Percentiles rank a stretch among this genome's conserved stretches.
phyloP scores from a whole-genome alignment of 2,797 vertebrate species.

The Hydrophis major region DNA sequence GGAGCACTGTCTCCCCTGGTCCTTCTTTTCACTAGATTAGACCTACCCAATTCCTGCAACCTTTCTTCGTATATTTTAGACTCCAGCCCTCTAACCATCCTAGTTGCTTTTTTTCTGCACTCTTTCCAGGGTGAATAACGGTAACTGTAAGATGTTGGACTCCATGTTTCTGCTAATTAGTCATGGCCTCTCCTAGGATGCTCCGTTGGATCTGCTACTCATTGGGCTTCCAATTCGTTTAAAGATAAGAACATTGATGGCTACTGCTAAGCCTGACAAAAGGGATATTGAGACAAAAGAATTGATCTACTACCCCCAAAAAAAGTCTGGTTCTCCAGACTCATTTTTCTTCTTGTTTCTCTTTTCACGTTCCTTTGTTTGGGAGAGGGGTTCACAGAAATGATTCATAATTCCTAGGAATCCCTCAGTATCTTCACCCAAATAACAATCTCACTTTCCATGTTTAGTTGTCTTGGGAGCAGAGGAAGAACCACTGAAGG shows the following conservation, averaged over 20 bases:
- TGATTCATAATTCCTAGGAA: not conserved
- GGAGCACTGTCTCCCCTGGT: rapidly evolving
- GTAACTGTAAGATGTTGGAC: not conserved
- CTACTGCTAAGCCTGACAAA: not conserved
- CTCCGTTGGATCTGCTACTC: not conserved
- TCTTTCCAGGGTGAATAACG: not conserved
- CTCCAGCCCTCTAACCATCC: not conserved
- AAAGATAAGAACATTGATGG: not conserved
- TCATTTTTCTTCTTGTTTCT: not conserved
- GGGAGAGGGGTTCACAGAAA: not conserved
- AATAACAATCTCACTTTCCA: not conserved
- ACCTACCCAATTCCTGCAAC: not conserved
- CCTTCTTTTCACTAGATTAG: too few relatives aligned
- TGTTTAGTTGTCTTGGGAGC: not conserved
- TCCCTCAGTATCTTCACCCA: not conserved
- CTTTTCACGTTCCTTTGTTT: too few relatives aligned
- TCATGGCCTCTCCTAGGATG: not conserved
- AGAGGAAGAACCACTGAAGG: not conserved
- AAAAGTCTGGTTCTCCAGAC: not conserved
- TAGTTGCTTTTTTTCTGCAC: not conserved
- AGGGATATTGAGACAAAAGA: not conserved
- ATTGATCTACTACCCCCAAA: not conserved
- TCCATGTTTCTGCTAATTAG: not conserved
- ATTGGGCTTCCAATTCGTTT: not conserved
- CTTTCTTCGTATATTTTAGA: not conserved